Evolutionary conservation across 2,888 invertebrate species (phyloP), one percentile per base, ranked within the genome.

Genomic region (Limnephilus lunatus): DNA sequence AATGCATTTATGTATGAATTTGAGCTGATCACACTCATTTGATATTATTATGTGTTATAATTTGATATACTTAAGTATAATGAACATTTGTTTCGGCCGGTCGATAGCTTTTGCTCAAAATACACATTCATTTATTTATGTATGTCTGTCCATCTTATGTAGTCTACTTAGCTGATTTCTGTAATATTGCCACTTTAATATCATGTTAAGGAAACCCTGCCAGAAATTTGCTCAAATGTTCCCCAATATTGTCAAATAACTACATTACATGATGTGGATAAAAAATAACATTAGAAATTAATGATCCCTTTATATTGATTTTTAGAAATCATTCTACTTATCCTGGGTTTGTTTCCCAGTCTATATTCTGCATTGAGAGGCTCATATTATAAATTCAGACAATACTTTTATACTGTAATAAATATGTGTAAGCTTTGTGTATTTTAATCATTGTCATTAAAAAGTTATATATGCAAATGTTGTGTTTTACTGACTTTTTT

Each of bases 381-480:
- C 85, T 90, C 85, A 90, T 82, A 90, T 82, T 83, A 32, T 83
- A 53, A n/a, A 90, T 68, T n/a, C 68, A 85, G 85, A 87, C 88
- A 89, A 89, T 89, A 89, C 80, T 89, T 89, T 89, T 89, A 89
- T 80, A 80, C 68, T 80, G 88, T 32, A 80, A 35, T 39, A 35
- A 31, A 80, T 88, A 81, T 80, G 88, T 32, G 25, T 89, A 80
- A 80, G 88, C 80, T 80, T 80, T 80, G n/a, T 88, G 88, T 88
- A 14, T 48, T 68, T 32, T 81, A 89, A 80, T 35, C 32, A 32
- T 80, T 35, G 80, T 48, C 30, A 89, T 35, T 80, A 89, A 89
- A 68, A 35, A 89, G 31, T 14, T 87, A 87, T 19, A 11, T 68
- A 30, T 15, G 31, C n/a, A 86, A 86, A 48, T 86, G 3, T 48